Conservation (phyloP, 53 echinoderm and acorn worm species). For the Hippasteria phrygiana region DNA sequence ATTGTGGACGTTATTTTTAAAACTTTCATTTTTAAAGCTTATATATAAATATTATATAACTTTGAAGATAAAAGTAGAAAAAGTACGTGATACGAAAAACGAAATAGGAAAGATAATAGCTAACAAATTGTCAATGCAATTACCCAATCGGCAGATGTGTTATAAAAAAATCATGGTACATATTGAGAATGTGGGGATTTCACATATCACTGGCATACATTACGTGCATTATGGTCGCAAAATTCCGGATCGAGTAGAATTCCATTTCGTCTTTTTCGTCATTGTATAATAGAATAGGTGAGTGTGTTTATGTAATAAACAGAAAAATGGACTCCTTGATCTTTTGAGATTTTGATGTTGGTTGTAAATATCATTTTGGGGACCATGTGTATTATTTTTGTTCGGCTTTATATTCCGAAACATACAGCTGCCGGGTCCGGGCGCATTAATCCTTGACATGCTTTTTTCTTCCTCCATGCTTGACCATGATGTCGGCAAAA, state of each 20-base stretch:
- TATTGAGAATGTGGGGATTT: constrained; percentile 36
- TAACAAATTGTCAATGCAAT: not conserved
- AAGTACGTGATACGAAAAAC: too few relatives aligned
- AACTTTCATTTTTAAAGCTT: too few relatives aligned
- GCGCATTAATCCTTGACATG: too few relatives aligned
- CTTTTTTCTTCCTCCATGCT: too few relatives aligned
- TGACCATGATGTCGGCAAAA: too few relatives aligned
- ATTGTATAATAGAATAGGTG: constrained; percentile 3
- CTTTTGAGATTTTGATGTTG: not conserved
- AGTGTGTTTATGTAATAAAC: not conserved
- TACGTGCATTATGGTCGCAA: constrained; percentile 21
- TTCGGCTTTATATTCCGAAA: too few relatives aligned
- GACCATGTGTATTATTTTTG: constrained; percentile 26
- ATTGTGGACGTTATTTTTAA: too few relatives aligned
- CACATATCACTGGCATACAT: constrained; percentile 12
- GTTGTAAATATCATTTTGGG: not conserved
- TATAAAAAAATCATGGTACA: not conserved
- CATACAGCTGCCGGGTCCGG: too few relatives aligned
- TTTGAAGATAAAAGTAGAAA: too few relatives aligned
- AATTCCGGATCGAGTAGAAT: constrained; percentile 32
- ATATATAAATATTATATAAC: too few relatives aligned
- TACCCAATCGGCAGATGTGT: not conserved
- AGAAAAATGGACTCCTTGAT: not conserved
- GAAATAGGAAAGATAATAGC: not conserved
- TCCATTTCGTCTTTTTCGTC: constrained; percentile 16